Evolutionary conservation across 2,888 invertebrate genomes (phyloP).

Genomic region (Homarus gammarus): DNA sequence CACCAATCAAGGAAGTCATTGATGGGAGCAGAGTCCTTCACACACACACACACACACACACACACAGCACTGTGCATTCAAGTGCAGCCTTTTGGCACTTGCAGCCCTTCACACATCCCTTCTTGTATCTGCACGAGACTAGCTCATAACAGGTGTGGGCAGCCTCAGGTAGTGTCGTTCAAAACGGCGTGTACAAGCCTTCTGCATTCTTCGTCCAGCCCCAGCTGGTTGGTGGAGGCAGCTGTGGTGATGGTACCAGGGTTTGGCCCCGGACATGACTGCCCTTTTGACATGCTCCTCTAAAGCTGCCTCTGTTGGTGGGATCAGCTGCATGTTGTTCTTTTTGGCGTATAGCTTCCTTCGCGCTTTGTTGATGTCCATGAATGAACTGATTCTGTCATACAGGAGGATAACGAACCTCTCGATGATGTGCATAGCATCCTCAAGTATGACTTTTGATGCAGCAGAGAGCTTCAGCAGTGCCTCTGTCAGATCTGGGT

Average conservation of each 20-base stretch:
- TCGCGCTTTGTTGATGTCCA: slow-evolving; percentile 23
- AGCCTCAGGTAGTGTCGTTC: slow-evolving; percentile 23
- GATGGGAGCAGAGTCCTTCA: too few species aligned
- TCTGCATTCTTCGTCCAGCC: slow-evolving; percentile 19
- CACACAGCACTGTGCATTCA: too few species aligned
- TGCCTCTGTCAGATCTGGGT: slow-evolving; percentile 51
- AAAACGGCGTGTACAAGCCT: neutral
- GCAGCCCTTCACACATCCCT: neutral
- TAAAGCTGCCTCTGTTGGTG: slow-evolving; percentile 28
- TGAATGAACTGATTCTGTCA: slow-evolving; percentile 34
- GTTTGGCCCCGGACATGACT: slow-evolving; percentile 34
- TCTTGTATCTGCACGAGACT: slow-evolving; percentile 28
- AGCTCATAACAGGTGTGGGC: slow-evolving; percentile 38
- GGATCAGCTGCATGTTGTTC: slow-evolving; percentile 56
- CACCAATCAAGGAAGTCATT: too few species aligned
- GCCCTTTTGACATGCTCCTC: slow-evolving; percentile 41
- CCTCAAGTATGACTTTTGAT: slow-evolving; percentile 35
- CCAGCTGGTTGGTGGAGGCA: slow-evolving; percentile 30
- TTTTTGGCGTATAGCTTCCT: slow-evolving; percentile 30
- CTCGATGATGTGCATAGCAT: slow-evolving; percentile 41
- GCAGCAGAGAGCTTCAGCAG: slow-evolving; percentile 43
- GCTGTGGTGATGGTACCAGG: neutral
- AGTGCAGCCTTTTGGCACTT: too few species aligned
- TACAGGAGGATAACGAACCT: slow-evolving; percentile 48
- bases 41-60: too few species aligned